A percentile compares a stretch with the other conserved stretches of the same genome.
Conservation (phyloP, 35 echinoderm and acorn worm genomes). For the Diadema setosum region DNA sequence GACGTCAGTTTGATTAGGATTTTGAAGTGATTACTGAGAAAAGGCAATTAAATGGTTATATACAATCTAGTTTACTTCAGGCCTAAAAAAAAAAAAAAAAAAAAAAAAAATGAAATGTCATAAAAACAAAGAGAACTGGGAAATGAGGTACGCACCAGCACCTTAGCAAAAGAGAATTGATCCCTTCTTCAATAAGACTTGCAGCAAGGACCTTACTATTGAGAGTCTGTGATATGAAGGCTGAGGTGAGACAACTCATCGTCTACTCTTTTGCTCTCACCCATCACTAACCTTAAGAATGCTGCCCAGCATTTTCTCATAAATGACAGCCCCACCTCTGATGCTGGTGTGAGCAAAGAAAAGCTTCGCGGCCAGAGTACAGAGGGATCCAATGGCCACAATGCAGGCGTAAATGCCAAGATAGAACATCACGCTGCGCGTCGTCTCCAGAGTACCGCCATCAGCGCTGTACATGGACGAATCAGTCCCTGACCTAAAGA, state of each 20-base stretch:
- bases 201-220: not conserved
- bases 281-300: conserved; percentile 34
- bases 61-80: too few species aligned
- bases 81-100: too few species aligned
- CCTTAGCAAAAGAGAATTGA: not conserved
- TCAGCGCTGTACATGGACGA: too few species aligned
- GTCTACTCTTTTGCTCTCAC: not conserved
- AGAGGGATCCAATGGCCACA: conserved; percentile 72
- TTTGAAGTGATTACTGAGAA: too few species aligned
- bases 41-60: too few species aligned
- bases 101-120: too few species aligned
- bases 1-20: too few species aligned
- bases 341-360: conserved; percentile 84
- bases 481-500: too few species aligned
- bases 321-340: conserved; percentile 41
- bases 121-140: too few species aligned
- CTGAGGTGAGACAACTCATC: not conserved
- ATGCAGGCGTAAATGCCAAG: conserved; percentile 83
- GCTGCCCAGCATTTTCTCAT: conserved; percentile 41
- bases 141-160: too few species aligned
- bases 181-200: not conserved
- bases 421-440: conserved; percentile 68
- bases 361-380: conserved; percentile 63
- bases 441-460: too few species aligned
- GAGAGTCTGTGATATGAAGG: not conserved